Base-by-base conservation (phyloP, 2,113 vertebrate genomes). In the Pangasianodon hypophthalmus region DNA sequence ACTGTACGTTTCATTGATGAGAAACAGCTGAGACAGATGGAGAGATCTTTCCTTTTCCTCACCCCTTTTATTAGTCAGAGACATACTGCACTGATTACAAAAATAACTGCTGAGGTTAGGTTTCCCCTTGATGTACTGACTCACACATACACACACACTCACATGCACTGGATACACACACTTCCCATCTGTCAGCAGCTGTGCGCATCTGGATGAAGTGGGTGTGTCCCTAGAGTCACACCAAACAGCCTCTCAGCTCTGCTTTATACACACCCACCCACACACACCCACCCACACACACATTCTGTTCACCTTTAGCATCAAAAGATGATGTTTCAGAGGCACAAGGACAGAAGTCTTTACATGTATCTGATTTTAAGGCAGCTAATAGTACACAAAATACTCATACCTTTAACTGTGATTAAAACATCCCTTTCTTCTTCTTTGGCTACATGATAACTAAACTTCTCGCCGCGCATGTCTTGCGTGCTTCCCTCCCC, bases 141-240 rank as follows among this genome's bases (percentile, higher is more conserved):
- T 75, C 64, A 84, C 89, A 82, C 73, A 77, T 44, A 14, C 48
- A 46, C 46, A 81, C 48, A 56, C 71, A 44, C 58, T n/a, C 46
- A 79, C 26, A 44, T 9, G 18, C 69, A 41, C 46, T 32, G 29
- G 32, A 80, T 13, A 82, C 37, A 81, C 24, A 64, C 83, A 67
- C 73, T 54, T 79, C 60, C 62, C 41, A 80, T 73, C 44, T 62
- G 14, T 62, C 44, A 58, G 37, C 29, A n/a, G 13, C 44, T 82
- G 85, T n/a, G 50, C 50, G 73, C 88, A 83, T 84, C 60, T 87
- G 44, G 50, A 67, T 24, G 80, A 37, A 19, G 52, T n/a, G 50
- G 32, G 73, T 10, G 48, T 64, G 77, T 77, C 67, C 71, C 54
- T 85, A 60, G 21, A 71, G 21, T 84, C 54, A 89, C 69, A 58